phyloP scores from a whole-genome alignment of 2,888 invertebrate species.

The Torymus texanus region DNA sequence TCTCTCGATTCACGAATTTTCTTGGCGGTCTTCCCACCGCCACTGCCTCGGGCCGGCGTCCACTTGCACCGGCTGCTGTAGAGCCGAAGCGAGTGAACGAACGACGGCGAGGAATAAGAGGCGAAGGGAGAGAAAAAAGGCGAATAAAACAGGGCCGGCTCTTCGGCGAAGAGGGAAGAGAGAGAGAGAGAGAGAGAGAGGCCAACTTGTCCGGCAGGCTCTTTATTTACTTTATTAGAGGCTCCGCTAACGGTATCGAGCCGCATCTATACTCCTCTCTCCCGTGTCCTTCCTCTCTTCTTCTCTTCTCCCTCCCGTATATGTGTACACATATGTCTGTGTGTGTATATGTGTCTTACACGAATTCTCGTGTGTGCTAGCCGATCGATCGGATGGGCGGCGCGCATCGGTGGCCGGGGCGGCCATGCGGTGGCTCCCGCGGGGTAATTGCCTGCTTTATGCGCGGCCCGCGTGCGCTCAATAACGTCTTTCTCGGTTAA shows the following conservation, averaged over 20 bases:
- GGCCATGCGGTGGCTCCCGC: neutral
- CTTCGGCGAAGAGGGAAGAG: neutral
- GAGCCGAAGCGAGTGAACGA: neutral
- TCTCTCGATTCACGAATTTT: conserved; percentile 51
- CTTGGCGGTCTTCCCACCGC: conserved; percentile 28
- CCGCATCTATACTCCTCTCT: conserved; percentile 59
- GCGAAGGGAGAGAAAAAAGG: conserved; percentile 1
- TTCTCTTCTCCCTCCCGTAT: conserved; percentile 4
- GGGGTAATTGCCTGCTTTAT: conserved; percentile 58
- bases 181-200: conserved; percentile 48
- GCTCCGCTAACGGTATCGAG: conserved; percentile 71
- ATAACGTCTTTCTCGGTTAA: conserved; percentile 57
- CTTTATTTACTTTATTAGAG: conserved; percentile 75
- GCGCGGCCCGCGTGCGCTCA: conserved; percentile 51
- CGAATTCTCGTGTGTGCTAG: conserved; percentile 57
- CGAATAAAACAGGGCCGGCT: too few species aligned
- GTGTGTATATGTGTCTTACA: conserved; percentile 48
- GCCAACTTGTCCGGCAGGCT: conserved; percentile 67
- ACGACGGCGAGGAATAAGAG: neutral
- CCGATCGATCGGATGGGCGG: neutral
- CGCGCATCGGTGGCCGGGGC: neutral
- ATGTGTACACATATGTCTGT: neutral
- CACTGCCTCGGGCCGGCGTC: neutral
- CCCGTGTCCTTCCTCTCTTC: conserved; percentile 46
- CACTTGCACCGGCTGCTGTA: neutral